These are phyloP conservation scores for Sceloporus tristichus DNA, from an alignment of 2,113 vertebrate species.

Conservation along the genomic window DNA sequence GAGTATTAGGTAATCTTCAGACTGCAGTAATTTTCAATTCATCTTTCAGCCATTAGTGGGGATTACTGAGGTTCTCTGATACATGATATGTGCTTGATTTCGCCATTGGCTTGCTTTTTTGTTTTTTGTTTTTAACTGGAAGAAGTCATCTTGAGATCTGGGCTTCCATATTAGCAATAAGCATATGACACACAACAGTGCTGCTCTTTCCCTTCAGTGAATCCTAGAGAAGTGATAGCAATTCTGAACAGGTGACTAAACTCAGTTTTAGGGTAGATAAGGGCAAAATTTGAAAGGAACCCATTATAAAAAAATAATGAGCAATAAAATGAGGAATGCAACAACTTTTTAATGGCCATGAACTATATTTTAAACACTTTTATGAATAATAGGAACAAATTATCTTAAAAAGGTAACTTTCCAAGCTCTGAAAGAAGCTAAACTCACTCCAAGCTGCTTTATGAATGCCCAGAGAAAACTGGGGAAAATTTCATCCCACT, in stretches of 20 bases:
- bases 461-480: too few species aligned
- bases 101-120: constrained; percentile 7
- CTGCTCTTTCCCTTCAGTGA: background rate
- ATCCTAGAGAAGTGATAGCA: background rate
- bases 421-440: too few species aligned
- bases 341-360: too few species aligned
- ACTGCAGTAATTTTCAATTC: constrained; percentile 42
- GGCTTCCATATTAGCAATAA: background rate
- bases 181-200: background rate
- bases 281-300: background rate
- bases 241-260: background rate
- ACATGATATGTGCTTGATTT: background rate
- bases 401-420: too few species aligned
- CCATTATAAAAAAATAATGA: too few species aligned
- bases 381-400: too few species aligned
- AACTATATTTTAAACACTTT: too few species aligned
- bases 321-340: too few species aligned
- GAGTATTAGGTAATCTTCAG: constrained; percentile 44
- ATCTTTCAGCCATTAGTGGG: constrained; percentile 39
- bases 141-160: background rate
- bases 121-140: background rate
- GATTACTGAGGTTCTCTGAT: constrained; percentile 35
- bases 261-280: background rate
- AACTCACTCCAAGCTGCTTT: too few species aligned
- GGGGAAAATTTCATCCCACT: too few species aligned